Base-by-base conservation (phyloP, 2,113 vertebrate genomes). In the Artemisiospiza belli region DNA sequence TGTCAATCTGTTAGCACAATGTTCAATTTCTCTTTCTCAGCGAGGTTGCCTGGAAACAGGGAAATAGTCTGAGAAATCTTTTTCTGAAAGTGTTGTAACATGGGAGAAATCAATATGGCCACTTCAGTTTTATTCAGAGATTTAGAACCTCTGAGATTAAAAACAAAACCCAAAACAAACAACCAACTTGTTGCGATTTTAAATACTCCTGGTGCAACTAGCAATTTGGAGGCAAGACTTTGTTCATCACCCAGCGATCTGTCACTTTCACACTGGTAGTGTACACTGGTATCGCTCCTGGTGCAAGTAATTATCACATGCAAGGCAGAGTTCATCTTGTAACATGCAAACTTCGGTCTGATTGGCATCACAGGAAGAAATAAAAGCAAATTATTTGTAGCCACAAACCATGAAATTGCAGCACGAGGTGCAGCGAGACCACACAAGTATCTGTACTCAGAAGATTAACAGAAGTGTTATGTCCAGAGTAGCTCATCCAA, bases 21-120 rank as follows among this genome's bases (percentile, higher is more conserved):
- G 87, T 90, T 97, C 95, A 95, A 73, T 95, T 92, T 81, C 80
- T 77, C 16, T 73, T 72, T 62, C 25, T 67, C 63, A 68, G 80
- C 67, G 76, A 89, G 82, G 95, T 93, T 97, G 90, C 91, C 94
- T 87, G 87, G 89, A 94, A 94, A 95, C 83, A 83, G 25, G 37
- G 64, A 93, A 95, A 89, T 22, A 87, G 83, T 51, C 62, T 66
- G 47, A 88, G 94, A 89, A 81, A 91, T 82, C 33, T 61, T 59
- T 68, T 83, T 74, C 76, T 76, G 19, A 33, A 92, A 44, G 55
- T 44, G 64, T n/a, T 30, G 20, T 74, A 41, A 57, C 43, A 66
- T 61, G 80, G 46, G 46, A 63, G 68, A 89, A 59, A 95, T 95
- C 81, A 92, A 81, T 92, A 83, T 25, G 54, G 55, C 61, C n/a